phyloP scores from a whole-genome alignment of 2,888 invertebrate genomes.

The Xanthia togata region DNA sequence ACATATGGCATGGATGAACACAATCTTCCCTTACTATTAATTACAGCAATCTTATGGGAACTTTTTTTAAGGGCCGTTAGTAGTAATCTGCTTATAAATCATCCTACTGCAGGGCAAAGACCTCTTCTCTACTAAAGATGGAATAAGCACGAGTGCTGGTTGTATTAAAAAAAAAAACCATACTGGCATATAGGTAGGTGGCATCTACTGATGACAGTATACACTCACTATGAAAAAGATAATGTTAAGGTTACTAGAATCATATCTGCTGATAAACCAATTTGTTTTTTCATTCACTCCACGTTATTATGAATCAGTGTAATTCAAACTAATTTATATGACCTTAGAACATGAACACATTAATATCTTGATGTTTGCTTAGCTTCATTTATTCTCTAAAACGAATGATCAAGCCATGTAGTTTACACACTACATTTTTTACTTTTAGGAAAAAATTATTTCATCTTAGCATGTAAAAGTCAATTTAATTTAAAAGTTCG shows the following conservation, averaged over 20 bases:
- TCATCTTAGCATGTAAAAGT: background rate
- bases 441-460: background rate
- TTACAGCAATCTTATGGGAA: background rate
- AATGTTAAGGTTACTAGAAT: constrained; percentile 12
- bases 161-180: background rate
- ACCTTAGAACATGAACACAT: constrained; percentile 36
- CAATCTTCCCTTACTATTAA: background rate
- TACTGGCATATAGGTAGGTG: background rate
- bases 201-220: background rate
- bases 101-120: background rate
- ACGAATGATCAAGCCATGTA: background rate
- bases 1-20: constrained; percentile 13
- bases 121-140: background rate
- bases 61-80: background rate
- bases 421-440: background rate
- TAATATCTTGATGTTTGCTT: constrained; percentile 1
- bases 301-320: constrained; percentile 19
- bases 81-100: background rate
- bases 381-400: background rate
- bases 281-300: constrained; percentile 20
- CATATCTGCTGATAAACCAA: constrained; percentile 38
- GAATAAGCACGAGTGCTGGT: background rate
- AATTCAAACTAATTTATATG: constrained; percentile 38
- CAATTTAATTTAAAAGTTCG: constrained; percentile 19
- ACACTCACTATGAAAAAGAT: constrained; percentile 17